Base-by-base conservation (phyloP, 2,888 invertebrate genomes). In the Cordylochernes scorpioides region DNA sequence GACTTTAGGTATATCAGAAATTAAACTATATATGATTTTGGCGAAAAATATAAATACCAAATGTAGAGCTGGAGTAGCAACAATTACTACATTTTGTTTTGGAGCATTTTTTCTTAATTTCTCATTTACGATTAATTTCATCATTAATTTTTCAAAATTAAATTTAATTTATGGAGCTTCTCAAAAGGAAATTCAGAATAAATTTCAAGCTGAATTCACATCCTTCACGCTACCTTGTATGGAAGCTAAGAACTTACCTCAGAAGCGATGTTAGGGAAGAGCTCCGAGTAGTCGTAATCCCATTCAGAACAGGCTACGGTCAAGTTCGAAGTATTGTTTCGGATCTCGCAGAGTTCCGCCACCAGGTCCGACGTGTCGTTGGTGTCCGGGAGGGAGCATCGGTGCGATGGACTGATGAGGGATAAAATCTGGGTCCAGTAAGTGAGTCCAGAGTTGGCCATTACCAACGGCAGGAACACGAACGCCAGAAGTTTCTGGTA, bases 341-440 rank as follows among this genome's bases (percentile, higher is more conserved):
- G 25, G 25, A 25, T 25, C 3, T 15, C 10, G 7, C n/a, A 14
- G 15, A 28, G 28, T 9, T 25, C 26, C 15, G 12, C 24, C 15
- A 28, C 30, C 15, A 13, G 12, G 2, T 12, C 24, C 18, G 16
- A 25, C 9, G 25, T 5, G 18, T 19, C n/a, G 4, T 26, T 14
- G 9, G 17, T 28, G 6, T 19, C 7, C 9, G 15, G 22, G 17
- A 25, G 24, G 12, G 22, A 22, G 21, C 35, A 35, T 4, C 25
- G 24, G 30, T 33, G 33, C 8, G 32, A 30, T n/a, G 32, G 35
- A 16, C 28, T 33, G 24, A 35, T 25, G 19, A 35, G 15, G 8
- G 33, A 31, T 15, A 35, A 35, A 16, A 35, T 35, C 28, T 35
- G 35, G 6, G 29, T 33, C 35, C 35, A 35, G 14, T 35, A 35